Evolutionary conservation across 2,888 invertebrate species (phyloP), one percentile per base, ranked within the genome.

Genomic region (Galerucella calmariensis): DNA sequence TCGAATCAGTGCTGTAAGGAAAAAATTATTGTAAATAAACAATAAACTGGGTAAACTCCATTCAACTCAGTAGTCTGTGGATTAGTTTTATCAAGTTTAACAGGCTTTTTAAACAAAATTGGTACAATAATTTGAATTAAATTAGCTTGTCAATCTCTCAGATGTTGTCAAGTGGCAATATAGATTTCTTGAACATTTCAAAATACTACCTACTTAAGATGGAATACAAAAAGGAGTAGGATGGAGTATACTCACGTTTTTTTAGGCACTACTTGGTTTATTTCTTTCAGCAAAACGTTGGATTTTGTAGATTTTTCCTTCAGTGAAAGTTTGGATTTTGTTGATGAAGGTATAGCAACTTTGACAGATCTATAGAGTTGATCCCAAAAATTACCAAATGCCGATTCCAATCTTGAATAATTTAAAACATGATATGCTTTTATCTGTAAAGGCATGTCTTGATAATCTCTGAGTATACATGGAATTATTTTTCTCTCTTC

Each of bases 331-430:
- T 27, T 16, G 5, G 24, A 24, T 44, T 53, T 53, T 24, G 71
- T 44, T 46, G 72, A 59, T n/a, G 59, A 59, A 66, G 59, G 41
- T 35, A 72, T 67, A 48, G 75, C 70, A 67, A 78, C 80, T 74
- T 84, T 84, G 14, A 92, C 86, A 0, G 93, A 91, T 76, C 90
- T 88, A 51, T 89, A 87, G 35, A 95, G 87, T 81, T 91, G 92
- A 9, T 90, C 89, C 94, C 94, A 95, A 86, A 94, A 94, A 85
- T 93, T 91, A 82, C 90, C 92, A 9, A 91, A 85, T 76, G 85
- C 86, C 1, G 88, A 88, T 63, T 73, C 59, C 1, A 89, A 85
- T 74, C 89, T 88, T 20, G 88, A 87, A 81, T 91, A 92, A 81
- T 91, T 90, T 77, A 95, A 87, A 80, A 90, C 90, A 83, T 91